Conservation (phyloP, 2,888 invertebrate genomes). For the Sinhomidia bicolor region DNA sequence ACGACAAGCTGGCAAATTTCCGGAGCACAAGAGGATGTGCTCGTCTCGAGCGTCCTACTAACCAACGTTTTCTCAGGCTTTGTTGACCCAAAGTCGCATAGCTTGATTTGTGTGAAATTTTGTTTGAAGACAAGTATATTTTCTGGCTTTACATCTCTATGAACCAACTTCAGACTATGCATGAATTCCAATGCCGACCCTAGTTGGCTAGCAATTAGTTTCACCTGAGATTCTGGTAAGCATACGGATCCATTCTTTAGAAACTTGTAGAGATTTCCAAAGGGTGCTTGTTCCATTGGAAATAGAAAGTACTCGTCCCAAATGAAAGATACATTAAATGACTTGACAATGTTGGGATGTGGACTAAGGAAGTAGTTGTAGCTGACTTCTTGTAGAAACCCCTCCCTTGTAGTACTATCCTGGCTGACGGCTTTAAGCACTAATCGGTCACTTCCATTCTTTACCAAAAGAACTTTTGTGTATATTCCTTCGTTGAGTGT, state of each 20-base stretch:
- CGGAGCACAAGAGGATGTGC: conserved; percentile 85
- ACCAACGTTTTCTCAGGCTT: conserved; percentile 85
- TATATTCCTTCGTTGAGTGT: conserved; percentile 88
- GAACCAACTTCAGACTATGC: conserved; percentile 90
- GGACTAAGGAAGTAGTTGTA: conserved; percentile 90
- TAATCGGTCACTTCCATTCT: conserved; percentile 84
- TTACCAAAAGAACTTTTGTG: conserved; percentile 86
- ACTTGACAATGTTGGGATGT: conserved; percentile 89
- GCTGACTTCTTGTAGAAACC: conserved; percentile 89
- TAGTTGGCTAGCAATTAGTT: conserved; percentile 89
- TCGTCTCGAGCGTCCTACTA: conserved; percentile 84
- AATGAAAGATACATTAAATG: conserved; percentile 87
- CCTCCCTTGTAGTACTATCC: conserved; percentile 84
- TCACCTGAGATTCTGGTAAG: conserved; percentile 78
- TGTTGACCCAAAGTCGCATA: conserved; percentile 94
- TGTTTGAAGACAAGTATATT: conserved; percentile 91
- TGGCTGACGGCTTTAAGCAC: conserved; percentile 86
- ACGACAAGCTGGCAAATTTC: conserved; percentile 85
- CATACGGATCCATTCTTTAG: conserved; percentile 69
- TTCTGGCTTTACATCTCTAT: conserved; percentile 94
- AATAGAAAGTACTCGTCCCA: conserved; percentile 85
- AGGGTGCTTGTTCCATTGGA: conserved; percentile 89
- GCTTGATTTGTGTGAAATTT: conserved; percentile 90
- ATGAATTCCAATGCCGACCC: conserved; percentile 89
- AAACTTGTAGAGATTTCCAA: conserved; percentile 86